Base-by-base conservation (phyloP, 1,140 invertebrate species). In the Temnothorax nylanderi region DNA sequence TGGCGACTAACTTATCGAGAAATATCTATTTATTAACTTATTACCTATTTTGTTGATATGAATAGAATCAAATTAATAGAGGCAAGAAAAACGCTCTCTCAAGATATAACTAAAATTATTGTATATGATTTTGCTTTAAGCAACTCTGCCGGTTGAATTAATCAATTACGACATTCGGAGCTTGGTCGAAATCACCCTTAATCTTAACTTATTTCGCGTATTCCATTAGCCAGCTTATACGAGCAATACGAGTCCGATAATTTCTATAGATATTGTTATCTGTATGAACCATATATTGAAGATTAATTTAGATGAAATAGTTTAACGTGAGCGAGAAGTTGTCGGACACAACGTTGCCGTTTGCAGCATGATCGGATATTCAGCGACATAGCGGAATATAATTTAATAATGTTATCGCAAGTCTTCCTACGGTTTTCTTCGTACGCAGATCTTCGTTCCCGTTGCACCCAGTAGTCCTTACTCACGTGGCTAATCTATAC, bases 401-500 rank as follows among this genome's bases (percentile, higher is more conserved):
- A 18, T 49, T 69, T 69, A 67, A 69, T 69, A 67, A 69, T n/a
- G 13, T 37, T 26, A 32, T 69, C 37, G 21, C 13, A n/a, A 21
- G 1, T n/a, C 3, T 34, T 3, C 3, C 16, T 49, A 51, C 8
- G 0, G 13, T 69, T 49, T 21, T 32, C 44, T 47, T 69, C 21
- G n/a, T 69, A 44, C 34, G 64, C n/a, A 72, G 16, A 16, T 51
- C 41, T 65, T 65, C 32, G 34, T 10, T 44, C 16, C 41, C 56
- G 18, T 82, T 44, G 18, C 37, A 72, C 18, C 51, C 56, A 84
- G n/a, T 49, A 56, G 4, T 60, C 54, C 34, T 37, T 56, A 60
- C 21, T 72, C 51, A 82, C 80, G 54, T 74, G 18, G 32, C 54
- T 60, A 74, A 74, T 84, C 54, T 84, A 84, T 84, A 84, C 34